Base-by-base conservation (phyloP, 2,113 vertebrate genomes). In the Megaleporinus macrocephalus region DNA sequence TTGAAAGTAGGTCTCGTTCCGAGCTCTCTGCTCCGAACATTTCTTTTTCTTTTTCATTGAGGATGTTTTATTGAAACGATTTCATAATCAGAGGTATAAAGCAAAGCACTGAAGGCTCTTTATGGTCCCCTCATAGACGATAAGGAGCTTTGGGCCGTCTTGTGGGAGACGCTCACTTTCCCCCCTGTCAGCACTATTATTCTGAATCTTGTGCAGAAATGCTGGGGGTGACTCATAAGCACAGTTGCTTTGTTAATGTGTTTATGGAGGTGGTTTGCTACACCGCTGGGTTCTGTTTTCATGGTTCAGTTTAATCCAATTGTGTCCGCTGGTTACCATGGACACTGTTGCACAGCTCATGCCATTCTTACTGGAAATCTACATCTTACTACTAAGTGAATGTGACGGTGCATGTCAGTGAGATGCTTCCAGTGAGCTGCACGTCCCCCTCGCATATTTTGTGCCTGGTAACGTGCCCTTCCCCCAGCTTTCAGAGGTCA, bases 271-370 rank as follows among this genome's bases (percentile, higher is more conserved):
- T 11, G 12, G 71, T 77, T 57, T 49, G 27, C 47, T 81, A 27
- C 12, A 36, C 59, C n/a, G 57, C 73, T 11, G 47, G 13, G 36
- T 51, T 81, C 33, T 72, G 71, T 75, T 82, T 80, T 76, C 69
- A 74, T 66, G 71, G 78, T 65, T 80, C 55, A 82, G 49, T 49
- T 76, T 41, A 82, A 76, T 83, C 44, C 77, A 63, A 30, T 80
- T 78, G 75, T 84, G 73, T 85, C 75, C 55, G 57, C 69, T 71
- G 66, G 86, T 87, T 87, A 71, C 86, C 83, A 87, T 89, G 86
- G 88, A 83, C 69, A 87, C 86, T 51, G 44, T n/a, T 55, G 62
- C 69, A 85, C 68, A 73, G 33, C 63, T 65, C 55, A 49, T 41
- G 20, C 65, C 29, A 22, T 77, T 65, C 47, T 76, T 71, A 63